A percentile compares a stretch with the other conserved stretches of the same genome.
phyloP scores from a whole-genome alignment of 2,888 invertebrate species.

The Abrostola tripartita region DNA sequence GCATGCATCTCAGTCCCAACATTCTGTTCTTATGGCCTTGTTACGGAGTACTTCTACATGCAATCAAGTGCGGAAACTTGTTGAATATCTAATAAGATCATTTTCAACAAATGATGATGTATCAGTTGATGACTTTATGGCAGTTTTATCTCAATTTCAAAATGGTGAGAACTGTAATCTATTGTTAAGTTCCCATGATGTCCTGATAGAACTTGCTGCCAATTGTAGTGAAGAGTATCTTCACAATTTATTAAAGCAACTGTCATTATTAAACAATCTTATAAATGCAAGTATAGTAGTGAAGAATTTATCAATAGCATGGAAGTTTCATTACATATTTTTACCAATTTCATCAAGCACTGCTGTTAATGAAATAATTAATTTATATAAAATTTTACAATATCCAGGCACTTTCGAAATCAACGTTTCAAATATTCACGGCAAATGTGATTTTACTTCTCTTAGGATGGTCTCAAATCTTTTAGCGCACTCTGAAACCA shows the following conservation, averaged over 20 bases:
- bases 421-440: constrained; percentile 55
- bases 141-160: constrained; percentile 68
- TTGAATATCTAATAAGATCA: constrained; percentile 71
- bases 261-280: constrained; percentile 74
- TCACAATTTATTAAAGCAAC: constrained; percentile 70
- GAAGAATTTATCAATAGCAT: constrained; percentile 78
- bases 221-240: constrained; percentile 78
- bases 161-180: constrained; percentile 72
- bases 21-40: constrained; percentile 66
- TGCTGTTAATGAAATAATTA: constrained; percentile 76
- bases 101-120: constrained; percentile 43
- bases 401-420: constrained; percentile 35
- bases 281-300: constrained; percentile 74
- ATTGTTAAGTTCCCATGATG: constrained; percentile 70
- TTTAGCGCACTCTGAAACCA: constrained; percentile 49
- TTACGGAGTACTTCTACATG: constrained; percentile 74
- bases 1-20: constrained; percentile 62
- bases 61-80: constrained; percentile 70
- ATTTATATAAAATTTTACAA: constrained; percentile 62
- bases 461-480: constrained; percentile 72
- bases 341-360: constrained; percentile 78
- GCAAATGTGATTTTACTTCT: constrained; percentile 75
- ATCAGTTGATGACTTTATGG: constrained; percentile 51
- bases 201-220: constrained; percentile 72
- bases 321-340: constrained; percentile 84